Base-by-base conservation (phyloP, 2,888 invertebrate species). In the Polyommatus iphigenia region DNA sequence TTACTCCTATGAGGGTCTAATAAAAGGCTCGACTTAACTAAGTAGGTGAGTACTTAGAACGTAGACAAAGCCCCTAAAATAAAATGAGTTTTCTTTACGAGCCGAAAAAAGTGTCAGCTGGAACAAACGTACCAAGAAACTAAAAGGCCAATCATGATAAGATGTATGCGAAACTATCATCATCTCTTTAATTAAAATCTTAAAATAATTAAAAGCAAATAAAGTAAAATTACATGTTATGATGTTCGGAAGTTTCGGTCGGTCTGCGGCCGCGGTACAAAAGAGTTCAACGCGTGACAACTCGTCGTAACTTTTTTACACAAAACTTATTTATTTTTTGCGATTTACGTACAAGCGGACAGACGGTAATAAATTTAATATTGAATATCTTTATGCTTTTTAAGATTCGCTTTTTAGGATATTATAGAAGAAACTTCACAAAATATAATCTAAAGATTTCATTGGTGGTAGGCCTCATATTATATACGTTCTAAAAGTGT, bases 261-360 rank as follows among this genome's bases (percentile, higher is more conserved):
- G 5, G 72, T 13, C 72, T 18, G 72, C 72, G 46, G 41, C 54
- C 6, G 54, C 18, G 54, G n/a, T 75, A 54, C 54, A 15, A 7
- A 29, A 15, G 75, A 75, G 75, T 75, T 75, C 50, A 75, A 75
- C 54, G 75, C 75, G 75, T 54, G 75, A 24, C 67, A 24, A 4
- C 15, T 24, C 13, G 46, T 50, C 20, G 7, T 20, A 54, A 6
- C 15, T 54, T 75, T 75, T 75, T 75, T 75, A 50, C 46, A 54
- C 24, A 6, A 75, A 50, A 46, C 75, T 75, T 15, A 75, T 75
- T 18, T 24, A 73, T 50, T 54, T 54, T 50, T 75, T 50, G 50
- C 54, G 50, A 24, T 75, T 41, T 36, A 36, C n/a, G 36, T 72
- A 72, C 72, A 41, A 72, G n/a, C 15, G 6, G 18, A 15, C 67